Evolutionary conservation across 2,888 invertebrate species (phyloP), one percentile per base, ranked within the genome.

Genomic region (Diadromus collaris): DNA sequence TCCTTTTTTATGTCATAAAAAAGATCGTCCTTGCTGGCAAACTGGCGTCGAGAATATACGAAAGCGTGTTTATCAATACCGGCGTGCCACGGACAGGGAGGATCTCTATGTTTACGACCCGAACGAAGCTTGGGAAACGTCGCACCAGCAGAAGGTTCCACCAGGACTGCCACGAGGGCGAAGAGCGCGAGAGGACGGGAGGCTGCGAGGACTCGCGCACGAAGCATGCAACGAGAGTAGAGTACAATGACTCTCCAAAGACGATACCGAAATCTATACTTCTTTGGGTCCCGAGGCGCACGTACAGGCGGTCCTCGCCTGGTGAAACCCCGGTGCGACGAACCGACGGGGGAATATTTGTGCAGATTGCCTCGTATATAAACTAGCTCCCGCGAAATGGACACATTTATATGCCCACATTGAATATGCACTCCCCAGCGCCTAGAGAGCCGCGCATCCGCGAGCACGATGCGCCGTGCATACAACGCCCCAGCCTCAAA

Each of bases 301-400:
- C 21, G 21, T 67, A 54, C 38, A 3, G 34, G 21, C 13, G n/a
- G 19, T 29, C n/a, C 29, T 16, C 32, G 13, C 21, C 21, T 2
- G 19, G 3, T 6, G 10, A 10, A 34, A 58, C 44, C 44, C 9
- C 21, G 27, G 10, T 38, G 13, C 16, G 56, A 21, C 21, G 27
- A 54, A 41, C 19, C 60, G n/a, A 61, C 34, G 7, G 27, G 69
- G 27, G 61, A 32, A 61, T 61, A 61, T 71, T 71, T 61, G 48
- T 71, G 61, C 34, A 61, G 48, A 61, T 61, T 60, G 61, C 38
- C 61, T 51, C 61, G 60, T 71, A 51, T 34, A 71, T 61, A 51
- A 71, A 71, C 61, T 21, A n/a, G 34, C 38, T 27, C 48, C 32
- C 27, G 27, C 38, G 38, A 61, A 71, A 61, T 71, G 38, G 70